phyloP scores from a whole-genome alignment of 1,140 invertebrate species.

The Leptopilina clavipes region DNA sequence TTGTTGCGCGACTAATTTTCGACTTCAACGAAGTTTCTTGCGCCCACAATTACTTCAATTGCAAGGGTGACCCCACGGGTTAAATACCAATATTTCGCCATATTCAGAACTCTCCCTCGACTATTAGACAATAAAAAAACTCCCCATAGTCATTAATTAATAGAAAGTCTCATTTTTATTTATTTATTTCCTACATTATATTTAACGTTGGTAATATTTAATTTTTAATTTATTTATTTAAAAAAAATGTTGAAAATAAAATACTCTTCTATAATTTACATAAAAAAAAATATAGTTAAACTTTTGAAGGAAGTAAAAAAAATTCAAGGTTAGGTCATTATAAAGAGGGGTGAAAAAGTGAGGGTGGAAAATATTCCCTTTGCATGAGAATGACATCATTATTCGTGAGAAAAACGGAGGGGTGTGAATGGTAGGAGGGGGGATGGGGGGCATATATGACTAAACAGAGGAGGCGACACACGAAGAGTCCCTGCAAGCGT shows the following conservation, averaged over 20 bases:
- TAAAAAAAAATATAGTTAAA: no score
- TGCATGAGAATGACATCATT: background rate
- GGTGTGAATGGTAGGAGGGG: background rate
- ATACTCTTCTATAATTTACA: no score
- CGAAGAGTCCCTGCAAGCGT: conserved; percentile 36
- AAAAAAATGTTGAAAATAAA: no score
- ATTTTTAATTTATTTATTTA: no score
- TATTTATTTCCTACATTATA: background rate
- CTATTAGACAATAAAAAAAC: conserved; percentile 1
- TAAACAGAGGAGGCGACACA: background rate
- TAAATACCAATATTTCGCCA: conserved; percentile 3
- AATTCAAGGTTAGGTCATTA: background rate
- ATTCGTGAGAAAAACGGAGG: background rate
- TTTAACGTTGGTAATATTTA: no score
- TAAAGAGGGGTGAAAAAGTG: background rate
- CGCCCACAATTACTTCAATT: conserved; percentile 15
- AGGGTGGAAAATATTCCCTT: background rate
- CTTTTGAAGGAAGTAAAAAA: background rate
- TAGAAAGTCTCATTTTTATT: background rate
- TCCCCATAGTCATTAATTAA: background rate
- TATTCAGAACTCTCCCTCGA: background rate
- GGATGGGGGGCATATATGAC: background rate
- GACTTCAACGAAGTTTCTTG: background rate
- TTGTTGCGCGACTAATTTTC: conserved; percentile 15
- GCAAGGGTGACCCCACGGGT: background rate